A percentile compares a stretch with the other conserved stretches of the same genome.
Evolutionary conservation across 2,797 vertebrate genomes (phyloP).

Genomic region (Danio aesculapii): DNA sequence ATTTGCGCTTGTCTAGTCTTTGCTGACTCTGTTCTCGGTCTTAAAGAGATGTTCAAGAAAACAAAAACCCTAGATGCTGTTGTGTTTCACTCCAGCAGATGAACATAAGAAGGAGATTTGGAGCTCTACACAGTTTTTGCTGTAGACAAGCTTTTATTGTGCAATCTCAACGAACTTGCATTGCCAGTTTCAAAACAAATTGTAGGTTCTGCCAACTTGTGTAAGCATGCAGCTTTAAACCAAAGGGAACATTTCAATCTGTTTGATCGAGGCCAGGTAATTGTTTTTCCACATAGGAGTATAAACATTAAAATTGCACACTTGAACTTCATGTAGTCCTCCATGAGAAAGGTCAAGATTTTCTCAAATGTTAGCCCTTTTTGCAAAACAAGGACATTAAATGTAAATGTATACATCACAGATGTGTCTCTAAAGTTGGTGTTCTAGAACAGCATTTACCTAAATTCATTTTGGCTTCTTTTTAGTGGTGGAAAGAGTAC

Average conservation of each 20-base stretch:
- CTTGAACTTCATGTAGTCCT: background rate
- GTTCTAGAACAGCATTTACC: background rate
- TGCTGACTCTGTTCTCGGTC: background rate
- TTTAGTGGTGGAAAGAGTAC: too few relatives aligned
- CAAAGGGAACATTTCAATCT: background rate
- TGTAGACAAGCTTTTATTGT: background rate
- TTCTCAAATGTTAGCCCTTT: background rate
- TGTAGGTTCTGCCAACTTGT: conserved; percentile 27
- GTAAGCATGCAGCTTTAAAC: background rate
- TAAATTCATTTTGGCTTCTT: background rate
- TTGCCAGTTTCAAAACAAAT: conserved; percentile 9
- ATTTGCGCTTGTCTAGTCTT: background rate
- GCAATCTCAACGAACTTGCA: conserved; percentile 14
- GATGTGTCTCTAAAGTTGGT: background rate
- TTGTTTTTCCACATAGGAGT: background rate
- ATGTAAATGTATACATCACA: background rate
- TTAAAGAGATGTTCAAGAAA: background rate
- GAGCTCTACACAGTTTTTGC: background rate
- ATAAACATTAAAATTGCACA: background rate
- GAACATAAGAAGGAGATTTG: background rate
- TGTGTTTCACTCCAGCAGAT: background rate
- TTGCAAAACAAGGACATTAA: background rate
- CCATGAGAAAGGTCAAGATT: background rate
- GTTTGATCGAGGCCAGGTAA: background rate
- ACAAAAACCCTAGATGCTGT: background rate